Base-by-base conservation (phyloP, 2,888 invertebrate genomes). In the Kryphioiulus occultus region DNA sequence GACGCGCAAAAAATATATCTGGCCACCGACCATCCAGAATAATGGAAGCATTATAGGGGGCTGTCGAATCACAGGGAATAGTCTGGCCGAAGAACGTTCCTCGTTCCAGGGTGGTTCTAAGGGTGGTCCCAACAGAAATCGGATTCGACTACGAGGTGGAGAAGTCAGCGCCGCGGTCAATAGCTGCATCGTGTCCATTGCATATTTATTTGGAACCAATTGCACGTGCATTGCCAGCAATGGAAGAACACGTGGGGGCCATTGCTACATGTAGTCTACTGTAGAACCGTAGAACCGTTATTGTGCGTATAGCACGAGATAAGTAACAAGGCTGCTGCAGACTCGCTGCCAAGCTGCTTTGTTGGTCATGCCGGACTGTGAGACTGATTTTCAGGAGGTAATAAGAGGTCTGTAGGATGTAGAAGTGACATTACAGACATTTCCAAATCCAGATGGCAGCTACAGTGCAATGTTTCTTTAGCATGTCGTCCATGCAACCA, bases 31-130 rank as follows among this genome's bases (percentile, higher is more conserved):
- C 59, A 68, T 22, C 59, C 22, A 68, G 22, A 22, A 68, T 22
- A 68, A 68, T 68, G 59, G 59, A 68, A 68, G 59, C 59, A 68
- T 68, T 68, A 22, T n/a, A 5, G n/a, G 59, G 59, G 59, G 59
- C 59, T 68, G 59, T 68, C n/a, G 10, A 68, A 68, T 22, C 59
- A 68, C 59, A 22, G 59, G 59, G 59, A 68, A 68, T 68, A 22
- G 19, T 68, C 59, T 68, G 19, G n/a, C 53, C 53, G n/a, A n/a
- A n/a, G n/a, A 19, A n/a, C 59, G 22, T 22, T 5, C 22, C 22
- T 68, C 10, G 59, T 68, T 9, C 59, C 59, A 22, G 19, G n/a
- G 59, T 68, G 59, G 59, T 68, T 68, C 59, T 68, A 68, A 22
- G 22, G 59, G 59, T 68, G 59, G 59, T 68, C 59, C 59, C 59